These are phyloP conservation scores for Drosophila anomelani DNA, from an alignment of 2,888 invertebrate species.

Conservation along the genomic window DNA sequence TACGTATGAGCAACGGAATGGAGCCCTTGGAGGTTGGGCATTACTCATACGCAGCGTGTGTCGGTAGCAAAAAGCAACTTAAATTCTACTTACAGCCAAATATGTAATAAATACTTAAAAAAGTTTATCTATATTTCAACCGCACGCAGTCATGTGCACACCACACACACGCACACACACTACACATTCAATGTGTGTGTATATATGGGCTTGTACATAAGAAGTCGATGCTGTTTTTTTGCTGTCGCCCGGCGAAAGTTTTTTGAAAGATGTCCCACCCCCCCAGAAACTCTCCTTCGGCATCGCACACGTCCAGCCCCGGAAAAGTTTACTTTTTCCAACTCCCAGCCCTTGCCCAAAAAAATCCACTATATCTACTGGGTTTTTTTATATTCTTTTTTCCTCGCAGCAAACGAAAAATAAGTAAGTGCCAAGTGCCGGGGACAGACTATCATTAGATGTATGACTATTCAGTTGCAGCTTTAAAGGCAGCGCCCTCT, in stretches of 20 bases:
- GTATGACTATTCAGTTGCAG: conserved; percentile 57
- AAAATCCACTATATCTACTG: conserved; percentile 20
- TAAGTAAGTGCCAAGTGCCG: conserved; percentile 68
- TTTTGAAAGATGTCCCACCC: conserved; percentile 73
- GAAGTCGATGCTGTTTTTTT: conserved; percentile 64
- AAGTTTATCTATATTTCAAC: conserved; percentile 80
- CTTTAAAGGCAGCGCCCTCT: conserved; percentile 59
- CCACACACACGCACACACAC: conserved; percentile 15
- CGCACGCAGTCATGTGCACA: conserved; percentile 73
- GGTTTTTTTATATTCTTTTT: conserved; percentile 37
- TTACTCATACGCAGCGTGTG: conserved; percentile 70
- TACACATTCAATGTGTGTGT: not conserved
- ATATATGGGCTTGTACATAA: conserved; percentile 42
- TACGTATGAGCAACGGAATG: conserved; percentile 25
- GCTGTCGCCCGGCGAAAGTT: conserved; percentile 69
- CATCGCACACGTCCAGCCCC: conserved; percentile 72
- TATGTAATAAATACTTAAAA: conserved; percentile 81
- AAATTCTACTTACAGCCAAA: conserved; percentile 80
- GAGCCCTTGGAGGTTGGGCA: conserved; percentile 27
- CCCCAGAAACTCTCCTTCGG: conserved; percentile 17
- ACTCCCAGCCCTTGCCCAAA: conserved; percentile 5
- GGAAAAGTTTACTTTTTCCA: conserved; percentile 59
- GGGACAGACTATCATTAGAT: conserved; percentile 66
- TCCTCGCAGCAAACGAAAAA: conserved; percentile 50
- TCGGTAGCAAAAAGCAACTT: conserved; percentile 70